Evolutionary conservation across 2,113 vertebrate species (phyloP).

Genomic region (Paramisgurnus dabryanus): DNA sequence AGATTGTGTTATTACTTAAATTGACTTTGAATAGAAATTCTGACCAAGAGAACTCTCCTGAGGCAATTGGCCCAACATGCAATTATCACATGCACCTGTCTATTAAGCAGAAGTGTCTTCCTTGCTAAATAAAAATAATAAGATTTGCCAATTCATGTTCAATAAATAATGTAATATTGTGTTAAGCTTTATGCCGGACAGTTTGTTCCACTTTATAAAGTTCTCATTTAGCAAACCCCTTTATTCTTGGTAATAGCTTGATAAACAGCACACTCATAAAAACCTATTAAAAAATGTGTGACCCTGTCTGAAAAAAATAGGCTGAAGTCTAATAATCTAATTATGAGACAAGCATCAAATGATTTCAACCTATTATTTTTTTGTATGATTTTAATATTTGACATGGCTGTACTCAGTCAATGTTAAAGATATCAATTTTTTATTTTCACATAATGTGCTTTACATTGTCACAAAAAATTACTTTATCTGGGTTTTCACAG

Average conservation of each 20-base stretch:
- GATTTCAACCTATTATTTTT: too few relatives aligned
- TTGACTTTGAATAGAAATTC: slow-evolving; percentile 7
- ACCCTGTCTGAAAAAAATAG: too few relatives aligned
- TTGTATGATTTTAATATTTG: too few relatives aligned
- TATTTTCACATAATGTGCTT: too few relatives aligned
- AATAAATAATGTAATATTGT: background rate
- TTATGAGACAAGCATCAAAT: too few relatives aligned
- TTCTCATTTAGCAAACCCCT: background rate
- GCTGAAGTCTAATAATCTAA: too few relatives aligned
- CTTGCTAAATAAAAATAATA: background rate
- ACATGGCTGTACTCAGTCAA: too few relatives aligned
- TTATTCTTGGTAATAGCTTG: background rate
- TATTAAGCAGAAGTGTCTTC: background rate
- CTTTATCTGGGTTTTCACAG: too few relatives aligned
- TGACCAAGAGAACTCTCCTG: background rate
- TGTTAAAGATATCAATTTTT: too few relatives aligned
- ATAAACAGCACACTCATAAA: too few relatives aligned
- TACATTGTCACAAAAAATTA: too few relatives aligned
- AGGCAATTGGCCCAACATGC: slow-evolving; percentile 1
- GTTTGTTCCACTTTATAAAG: background rate
- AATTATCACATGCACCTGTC: slow-evolving; percentile 16
- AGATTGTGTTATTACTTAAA: background rate
- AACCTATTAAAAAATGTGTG: too few relatives aligned
- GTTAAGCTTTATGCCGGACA: background rate
- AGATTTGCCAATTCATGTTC: background rate